Percentiles rank a stretch among this genome's conserved stretches.
Evolutionary conservation across 2,113 vertebrate genomes (phyloP).

Genomic region (Siniperca chuatsi): DNA sequence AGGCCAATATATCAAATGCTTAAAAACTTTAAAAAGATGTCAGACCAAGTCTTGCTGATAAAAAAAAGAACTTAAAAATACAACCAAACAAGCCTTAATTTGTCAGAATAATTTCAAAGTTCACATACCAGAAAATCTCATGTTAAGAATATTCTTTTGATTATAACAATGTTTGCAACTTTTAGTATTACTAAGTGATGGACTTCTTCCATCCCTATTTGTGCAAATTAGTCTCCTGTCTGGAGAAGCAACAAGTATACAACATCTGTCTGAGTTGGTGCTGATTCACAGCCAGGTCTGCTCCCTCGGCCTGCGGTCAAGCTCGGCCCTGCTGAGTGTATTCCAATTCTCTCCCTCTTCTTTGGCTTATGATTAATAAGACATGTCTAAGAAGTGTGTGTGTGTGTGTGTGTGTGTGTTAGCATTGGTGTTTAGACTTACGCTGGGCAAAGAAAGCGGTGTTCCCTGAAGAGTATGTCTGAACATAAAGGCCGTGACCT

Average conservation of each 20-base stretch:
- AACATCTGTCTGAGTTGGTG: conserved; percentile 46
- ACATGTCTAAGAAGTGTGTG: conserved; percentile 8
- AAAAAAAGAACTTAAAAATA: not conserved
- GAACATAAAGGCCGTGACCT: conserved; percentile 72
- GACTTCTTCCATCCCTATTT: conserved; percentile 24
- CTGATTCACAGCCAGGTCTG: conserved; percentile 43
- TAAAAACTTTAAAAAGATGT: not conserved
- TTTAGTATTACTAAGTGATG: not conserved
- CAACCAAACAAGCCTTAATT: not conserved
- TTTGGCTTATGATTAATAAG: conserved; percentile 59
- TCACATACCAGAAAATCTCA: not conserved
- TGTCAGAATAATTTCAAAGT: not conserved
- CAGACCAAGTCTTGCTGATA: not conserved
- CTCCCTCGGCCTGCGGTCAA: conserved; percentile 26
- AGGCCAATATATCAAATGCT: conserved; percentile 23
- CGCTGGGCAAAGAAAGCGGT: conserved; percentile 28
- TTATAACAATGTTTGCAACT: not conserved
- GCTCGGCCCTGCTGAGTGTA: conserved; percentile 43
- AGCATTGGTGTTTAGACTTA: conserved; percentile 45
- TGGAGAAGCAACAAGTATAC: conserved; percentile 40
- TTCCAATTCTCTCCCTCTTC: conserved; percentile 21
- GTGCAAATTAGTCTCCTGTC: conserved; percentile 36
- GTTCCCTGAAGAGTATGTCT: conserved; percentile 62
- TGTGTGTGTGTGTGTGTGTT: conserved; percentile 27
- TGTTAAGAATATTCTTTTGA: conserved; percentile 8